Conservation (phyloP, 2,113 vertebrate species). For the Cololabis saira region DNA sequence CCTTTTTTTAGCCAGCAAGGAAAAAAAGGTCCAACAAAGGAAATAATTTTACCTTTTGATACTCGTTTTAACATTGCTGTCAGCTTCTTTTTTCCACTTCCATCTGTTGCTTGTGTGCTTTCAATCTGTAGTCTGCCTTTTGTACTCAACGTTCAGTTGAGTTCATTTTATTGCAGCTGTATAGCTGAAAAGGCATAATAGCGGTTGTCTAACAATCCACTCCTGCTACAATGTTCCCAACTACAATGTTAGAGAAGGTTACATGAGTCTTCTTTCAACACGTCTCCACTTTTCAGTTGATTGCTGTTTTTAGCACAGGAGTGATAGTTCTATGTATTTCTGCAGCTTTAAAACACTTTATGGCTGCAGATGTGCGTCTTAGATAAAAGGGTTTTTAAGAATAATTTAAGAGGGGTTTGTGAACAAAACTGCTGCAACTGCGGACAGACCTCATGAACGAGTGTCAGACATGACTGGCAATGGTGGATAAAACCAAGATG, state of each 20-base stretch:
- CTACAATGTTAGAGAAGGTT: not conserved
- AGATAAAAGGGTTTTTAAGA: not conserved
- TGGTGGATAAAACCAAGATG: not conserved
- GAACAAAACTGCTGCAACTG: not conserved
- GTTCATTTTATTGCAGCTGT: not conserved
- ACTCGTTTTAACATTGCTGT: not conserved
- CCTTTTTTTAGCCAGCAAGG: not conserved
- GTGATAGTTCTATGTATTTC: too few species aligned
- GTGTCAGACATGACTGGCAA: not conserved
- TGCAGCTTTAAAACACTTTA: not conserved
- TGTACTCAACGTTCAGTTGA: constrained; percentile 9
- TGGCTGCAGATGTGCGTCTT: too few species aligned
- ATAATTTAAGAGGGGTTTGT: not conserved
- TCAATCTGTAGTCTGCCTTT: not conserved
- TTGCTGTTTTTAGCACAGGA: too few species aligned
- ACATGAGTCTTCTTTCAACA: not conserved
- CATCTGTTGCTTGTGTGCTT: constrained; percentile 11
- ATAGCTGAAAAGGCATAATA: constrained; percentile 23
- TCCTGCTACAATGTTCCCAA: too few species aligned
- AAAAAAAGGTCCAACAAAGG: not conserved
- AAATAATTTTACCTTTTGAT: constrained; percentile 30
- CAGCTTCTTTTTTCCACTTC: constrained; percentile 14
- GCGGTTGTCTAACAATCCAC: constrained; percentile 5
- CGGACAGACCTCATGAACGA: constrained; percentile 16
- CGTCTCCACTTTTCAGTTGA: too few species aligned